A percentile compares a stretch with the other conserved stretches of the same genome.
Evolutionary conservation across 2,888 invertebrate species (phyloP).

Genomic region (Syrphus vitripennis): DNA sequence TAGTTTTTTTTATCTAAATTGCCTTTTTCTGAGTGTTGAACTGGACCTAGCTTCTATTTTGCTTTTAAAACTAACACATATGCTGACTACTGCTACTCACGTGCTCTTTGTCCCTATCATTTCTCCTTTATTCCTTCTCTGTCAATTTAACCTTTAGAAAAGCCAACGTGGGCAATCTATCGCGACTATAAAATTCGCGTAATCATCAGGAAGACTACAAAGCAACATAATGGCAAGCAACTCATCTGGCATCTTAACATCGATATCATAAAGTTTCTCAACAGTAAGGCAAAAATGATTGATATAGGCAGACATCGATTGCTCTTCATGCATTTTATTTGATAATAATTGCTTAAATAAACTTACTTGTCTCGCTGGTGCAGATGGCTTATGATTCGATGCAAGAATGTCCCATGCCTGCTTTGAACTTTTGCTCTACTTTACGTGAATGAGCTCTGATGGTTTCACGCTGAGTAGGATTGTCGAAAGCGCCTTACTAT

Average conservation of each 20-base stretch:
- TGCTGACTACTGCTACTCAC: neutral
- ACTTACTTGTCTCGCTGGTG: neutral
- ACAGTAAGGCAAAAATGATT: neutral
- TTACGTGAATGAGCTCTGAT: neutral
- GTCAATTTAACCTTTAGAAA: neutral
- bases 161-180: neutral
- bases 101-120: neutral
- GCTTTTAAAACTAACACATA: neutral
- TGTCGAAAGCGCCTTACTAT: neutral
- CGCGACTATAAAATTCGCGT: neutral
- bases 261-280: neutral
- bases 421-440: neutral
- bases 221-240: conserved; percentile 6
- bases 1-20: neutral
- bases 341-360: neutral
- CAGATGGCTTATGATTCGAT: no score
- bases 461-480: neutral
- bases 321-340: no score
- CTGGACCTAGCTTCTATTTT: neutral
- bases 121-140: neutral
- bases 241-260: neutral
- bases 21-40: neutral
- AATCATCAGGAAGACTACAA: conserved; percentile 1
- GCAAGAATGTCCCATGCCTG: neutral
- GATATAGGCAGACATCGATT: no score